Evolutionary conservation across 2,797 vertebrate genomes (phyloP), one percentile per base, ranked within the genome.

Genomic region (Sebastes aleutianus): DNA sequence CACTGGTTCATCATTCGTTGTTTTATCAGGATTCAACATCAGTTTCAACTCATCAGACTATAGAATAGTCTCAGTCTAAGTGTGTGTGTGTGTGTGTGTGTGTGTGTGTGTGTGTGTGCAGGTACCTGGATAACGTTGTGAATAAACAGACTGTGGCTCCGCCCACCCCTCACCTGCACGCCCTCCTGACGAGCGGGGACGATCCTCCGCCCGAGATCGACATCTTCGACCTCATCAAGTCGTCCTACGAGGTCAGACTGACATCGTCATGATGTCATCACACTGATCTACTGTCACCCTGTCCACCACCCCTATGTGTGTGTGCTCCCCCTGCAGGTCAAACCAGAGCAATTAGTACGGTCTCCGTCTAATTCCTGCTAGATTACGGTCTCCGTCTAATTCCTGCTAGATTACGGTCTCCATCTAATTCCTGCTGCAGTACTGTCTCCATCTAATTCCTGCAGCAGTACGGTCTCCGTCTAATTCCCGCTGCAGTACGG

Each of bases 121-220:
- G 98, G 86, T 99, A 98, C 68, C 93, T 99, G 94, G 98, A 99
- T 87, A 98, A 99, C 0, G 97, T 99, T 58, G 95, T 98, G 72
- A 99, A 99, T 89, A 97, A 94, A 54, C 97, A 98, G 90, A 97
- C 96, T 0, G 93, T 97, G 29, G 96, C 97, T 39, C 95, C 96
- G 0, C 97, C 97, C 77, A 97, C 97, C 74, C 97, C 98, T 53
- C 98, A 99, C 87, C 95, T 98, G 20, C 98, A 99, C 0, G 97
- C 98, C 50, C 91, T 97, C 81, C 81, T 99, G 90, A 99, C 97
- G 0, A 97, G 96, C 6, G 97, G 97, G 29, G 97, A 98, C n/a
- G 95, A 96, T 3, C 97, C 97, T 0, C 96, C 97, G 0, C 94
- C 93, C 8, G 96, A 98, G 87, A 96, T 99, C 0, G 97, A 99